Evolutionary conservation across 2,888 invertebrate species (phyloP), one percentile per base, ranked within the genome.

Genomic region (Hybos culiciformis): DNA sequence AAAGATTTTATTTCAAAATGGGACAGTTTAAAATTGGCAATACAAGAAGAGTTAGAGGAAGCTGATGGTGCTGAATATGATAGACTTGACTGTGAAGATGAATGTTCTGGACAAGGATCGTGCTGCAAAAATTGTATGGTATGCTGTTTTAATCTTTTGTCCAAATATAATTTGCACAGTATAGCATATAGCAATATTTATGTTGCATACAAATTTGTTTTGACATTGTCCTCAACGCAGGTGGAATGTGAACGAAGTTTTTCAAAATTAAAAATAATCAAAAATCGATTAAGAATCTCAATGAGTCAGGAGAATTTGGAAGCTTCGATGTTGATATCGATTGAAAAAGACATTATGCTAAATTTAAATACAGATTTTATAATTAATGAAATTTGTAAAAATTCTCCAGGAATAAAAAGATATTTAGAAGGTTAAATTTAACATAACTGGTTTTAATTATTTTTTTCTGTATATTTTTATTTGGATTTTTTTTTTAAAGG

Each of bases 191-290:
- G 33, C 33, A 33, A 33, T 33, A 33, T 33, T 33, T 33, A 33
- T 33, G 33, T 33, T 15, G 33, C 33, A 33, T 33, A 33, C 33
- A 33, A 33, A 33, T 33, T 33, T 33, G 33, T 33, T 33, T 33
- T 33, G 33, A 33, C 33, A 33, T 33, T 33, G 33, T 33, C 33
- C 33, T 33, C 33, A 33, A 33, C 33, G 18, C 33, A 33, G 33
- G 33, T 33, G 11, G 33, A 33, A 33, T 33, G 33, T 11, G 33
- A 33, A 33, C 15, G 17, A 33, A 33, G 17, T 33, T 33, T 33
- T 33, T 33, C 33, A 18, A 33, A 33, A 29, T 29, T 29, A 29
- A 29, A 29, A 29, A 29, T 29, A 29, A 29, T 29, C n/a, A 29
- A 29, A 29, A 33, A 15, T 18, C 33, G 17, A 33, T 33, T 33